Evolutionary conservation across 2,888 invertebrate genomes (phyloP), one percentile per base, ranked within the genome.

Genomic region (Euclidia mi): DNA sequence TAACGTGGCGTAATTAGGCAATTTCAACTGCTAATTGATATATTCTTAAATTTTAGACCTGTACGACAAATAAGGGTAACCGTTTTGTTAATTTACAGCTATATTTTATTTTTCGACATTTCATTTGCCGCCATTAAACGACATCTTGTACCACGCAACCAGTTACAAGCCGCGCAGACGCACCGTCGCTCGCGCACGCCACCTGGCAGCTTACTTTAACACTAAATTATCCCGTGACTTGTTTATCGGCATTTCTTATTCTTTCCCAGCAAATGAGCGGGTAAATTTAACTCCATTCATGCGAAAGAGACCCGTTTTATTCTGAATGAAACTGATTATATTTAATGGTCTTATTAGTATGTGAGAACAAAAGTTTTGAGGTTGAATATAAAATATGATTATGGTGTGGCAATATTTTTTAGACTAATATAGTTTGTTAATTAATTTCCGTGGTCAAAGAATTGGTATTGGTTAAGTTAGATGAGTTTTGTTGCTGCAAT

Each of bases 261-360:
- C 58, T 67, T 67, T 64, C 58, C 60, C 65, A 66, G 79, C 77
- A 77, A 76, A 79, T 78, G 81, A 79, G 79, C 81, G 81, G 77
- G 81, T 79, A 80, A 81, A 85, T 85, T 82, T 80, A 87, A 79
- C 75, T 76, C 76, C 86, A 87, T 87, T 88, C 83, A 87, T 85
- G 86, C 79, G 79, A 73, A 78, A 64, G 49, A 58, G 38, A 73
- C 77, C 57, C 29, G 75, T 78, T 79, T 52, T 6, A 25, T 25
- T 25, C 20, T 37, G 48, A 46, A 37, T 3, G 17, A 4, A 25
- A 49, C 20, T 32, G 43, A 53, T 49, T 57, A 47, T 59, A 51
- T 50, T 14, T 44, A 32, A 44, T 42, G 28, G 37, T 40, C 41
- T 47, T 48, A 37, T 58, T 62, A 51, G 40, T 59, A 49, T 55